phyloP scores from a whole-genome alignment of 1,140 invertebrate genomes.

The Harpegnathos saltator region DNA sequence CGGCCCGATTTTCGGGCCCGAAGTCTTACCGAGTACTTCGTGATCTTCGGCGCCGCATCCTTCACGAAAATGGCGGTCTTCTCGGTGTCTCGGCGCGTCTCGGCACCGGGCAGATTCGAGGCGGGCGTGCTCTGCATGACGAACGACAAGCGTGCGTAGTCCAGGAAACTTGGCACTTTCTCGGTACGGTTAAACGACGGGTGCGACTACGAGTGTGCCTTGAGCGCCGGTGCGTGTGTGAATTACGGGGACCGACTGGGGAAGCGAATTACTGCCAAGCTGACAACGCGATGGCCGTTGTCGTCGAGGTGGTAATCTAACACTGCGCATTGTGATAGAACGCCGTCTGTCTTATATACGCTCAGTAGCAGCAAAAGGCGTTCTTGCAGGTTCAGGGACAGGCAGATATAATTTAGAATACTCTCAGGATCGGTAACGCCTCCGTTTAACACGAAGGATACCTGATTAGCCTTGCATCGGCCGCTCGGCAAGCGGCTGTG shows the following conservation, averaged over 20 bases:
- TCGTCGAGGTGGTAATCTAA: slow-evolving; percentile 77
- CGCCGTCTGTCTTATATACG: slow-evolving; percentile 82
- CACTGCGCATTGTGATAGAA: slow-evolving; percentile 80
- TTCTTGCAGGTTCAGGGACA: slow-evolving; percentile 81
- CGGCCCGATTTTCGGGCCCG: background rate
- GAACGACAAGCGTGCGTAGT: background rate
- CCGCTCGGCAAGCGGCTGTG: background rate
- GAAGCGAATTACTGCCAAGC: slow-evolving; percentile 33
- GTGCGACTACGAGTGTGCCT: background rate
- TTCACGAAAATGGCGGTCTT: slow-evolving; percentile 77
- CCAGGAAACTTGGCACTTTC: background rate
- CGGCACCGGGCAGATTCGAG: slow-evolving; percentile 29
- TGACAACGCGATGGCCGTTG: slow-evolving; percentile 65
- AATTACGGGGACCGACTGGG: slow-evolving; percentile 22
- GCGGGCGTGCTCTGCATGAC: slow-evolving; percentile 67
- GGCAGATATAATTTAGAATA: slow-evolving; percentile 71
- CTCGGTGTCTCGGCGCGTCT: slow-evolving; percentile 55
- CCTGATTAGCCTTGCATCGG: slow-evolving; percentile 1
- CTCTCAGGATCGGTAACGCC: slow-evolving; percentile 36
- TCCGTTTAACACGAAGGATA: slow-evolving; percentile 26
- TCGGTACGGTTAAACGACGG: background rate
- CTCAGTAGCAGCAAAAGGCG: slow-evolving; percentile 78
- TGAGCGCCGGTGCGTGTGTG: background rate
- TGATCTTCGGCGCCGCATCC: slow-evolving; percentile 75
- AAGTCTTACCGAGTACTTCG: slow-evolving; percentile 82